Evolutionary conservation across 2,797 vertebrate genomes (phyloP).

Genomic region (Tachyglossus aculeatus): DNA sequence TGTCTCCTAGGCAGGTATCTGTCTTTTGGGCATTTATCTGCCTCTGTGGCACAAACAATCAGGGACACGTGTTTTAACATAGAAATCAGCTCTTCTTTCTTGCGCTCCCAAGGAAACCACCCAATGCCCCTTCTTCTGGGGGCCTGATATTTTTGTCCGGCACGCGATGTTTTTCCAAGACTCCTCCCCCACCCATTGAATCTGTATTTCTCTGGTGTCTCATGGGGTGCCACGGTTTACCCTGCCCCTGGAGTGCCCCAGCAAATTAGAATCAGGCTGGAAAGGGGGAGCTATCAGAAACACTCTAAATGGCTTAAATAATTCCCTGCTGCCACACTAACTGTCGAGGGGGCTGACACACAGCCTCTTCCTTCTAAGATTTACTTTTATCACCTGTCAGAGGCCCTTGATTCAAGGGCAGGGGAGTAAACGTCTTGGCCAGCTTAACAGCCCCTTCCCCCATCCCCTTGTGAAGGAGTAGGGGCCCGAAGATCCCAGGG

Average conservation of each 20-base stretch:
- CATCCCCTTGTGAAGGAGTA: no score
- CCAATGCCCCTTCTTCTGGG: constrained; percentile 34
- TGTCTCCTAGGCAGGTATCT: constrained; percentile 75
- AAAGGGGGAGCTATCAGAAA: constrained; percentile 67
- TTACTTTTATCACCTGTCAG: constrained; percentile 76
- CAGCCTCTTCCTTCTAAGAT: constrained; percentile 70
- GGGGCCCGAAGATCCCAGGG: no score
- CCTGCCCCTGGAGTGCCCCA: constrained; percentile 54
- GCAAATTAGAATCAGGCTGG: constrained; percentile 61
- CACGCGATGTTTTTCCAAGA: not conserved
- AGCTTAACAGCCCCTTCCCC: constrained; percentile 59
- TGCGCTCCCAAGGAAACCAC: constrained; percentile 66
- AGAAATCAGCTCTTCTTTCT: constrained; percentile 69
- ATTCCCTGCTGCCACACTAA: constrained; percentile 62
- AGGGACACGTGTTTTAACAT: constrained; percentile 74
- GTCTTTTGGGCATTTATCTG: constrained; percentile 78
- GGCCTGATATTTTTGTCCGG: constrained; percentile 47
- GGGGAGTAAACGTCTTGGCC: constrained; percentile 60
- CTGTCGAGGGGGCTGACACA: constrained; percentile 67
- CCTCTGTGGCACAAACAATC: constrained; percentile 76
- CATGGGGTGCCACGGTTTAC: constrained; percentile 56
- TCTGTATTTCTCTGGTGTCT: constrained; percentile 31
- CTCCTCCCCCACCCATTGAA: constrained; percentile 23
- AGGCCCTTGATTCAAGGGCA: constrained; percentile 71
- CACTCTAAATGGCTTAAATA: constrained; percentile 70